Conservation (phyloP, 2,888 invertebrate species). For the Spodoptera littoralis region DNA sequence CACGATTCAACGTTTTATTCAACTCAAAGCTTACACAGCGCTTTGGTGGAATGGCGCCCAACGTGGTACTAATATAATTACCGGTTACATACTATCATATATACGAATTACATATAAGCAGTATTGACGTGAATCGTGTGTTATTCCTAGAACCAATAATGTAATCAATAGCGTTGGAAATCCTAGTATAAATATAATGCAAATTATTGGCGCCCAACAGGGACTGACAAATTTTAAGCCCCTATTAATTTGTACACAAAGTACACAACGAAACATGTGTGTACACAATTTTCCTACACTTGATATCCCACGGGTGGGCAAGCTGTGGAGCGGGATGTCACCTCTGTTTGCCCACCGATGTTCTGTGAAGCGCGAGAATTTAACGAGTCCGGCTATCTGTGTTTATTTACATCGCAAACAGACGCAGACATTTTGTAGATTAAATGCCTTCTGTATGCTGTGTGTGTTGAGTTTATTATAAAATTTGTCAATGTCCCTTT, state of each 20-base stretch:
- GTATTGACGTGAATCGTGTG: constrained; percentile 6
- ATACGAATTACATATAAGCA: neutral
- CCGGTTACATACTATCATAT: constrained; percentile 20
- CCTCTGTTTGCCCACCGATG: constrained; percentile 55
- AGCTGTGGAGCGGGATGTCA: constrained; percentile 55
- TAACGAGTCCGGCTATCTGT: constrained; percentile 73
- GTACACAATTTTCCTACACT: constrained; percentile 33
- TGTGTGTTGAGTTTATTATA: constrained; percentile 36
- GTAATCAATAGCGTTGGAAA: constrained; percentile 1
- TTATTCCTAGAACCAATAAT: neutral
- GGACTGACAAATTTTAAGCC: constrained; percentile 35
- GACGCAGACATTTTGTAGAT: constrained; percentile 74
- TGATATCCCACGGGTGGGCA: constrained; percentile 48
- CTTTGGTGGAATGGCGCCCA: constrained; percentile 52
- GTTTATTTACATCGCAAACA: constrained; percentile 67
- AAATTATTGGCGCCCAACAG: constrained; percentile 65
- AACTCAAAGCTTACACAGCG: constrained; percentile 46
- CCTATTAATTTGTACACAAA: constrained; percentile 16
- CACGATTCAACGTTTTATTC: constrained; percentile 63
- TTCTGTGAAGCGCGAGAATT: constrained; percentile 72
- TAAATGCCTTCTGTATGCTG: constrained; percentile 61
- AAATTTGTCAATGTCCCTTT: constrained; percentile 27
- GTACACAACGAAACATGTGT: constrained; percentile 21
- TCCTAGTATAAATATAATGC: neutral
- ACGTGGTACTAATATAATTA: constrained; percentile 21